These are phyloP conservation scores for Heteromurus nitidus DNA, from an alignment of 2,888 invertebrate genomes.

Conservation along the genomic window DNA sequence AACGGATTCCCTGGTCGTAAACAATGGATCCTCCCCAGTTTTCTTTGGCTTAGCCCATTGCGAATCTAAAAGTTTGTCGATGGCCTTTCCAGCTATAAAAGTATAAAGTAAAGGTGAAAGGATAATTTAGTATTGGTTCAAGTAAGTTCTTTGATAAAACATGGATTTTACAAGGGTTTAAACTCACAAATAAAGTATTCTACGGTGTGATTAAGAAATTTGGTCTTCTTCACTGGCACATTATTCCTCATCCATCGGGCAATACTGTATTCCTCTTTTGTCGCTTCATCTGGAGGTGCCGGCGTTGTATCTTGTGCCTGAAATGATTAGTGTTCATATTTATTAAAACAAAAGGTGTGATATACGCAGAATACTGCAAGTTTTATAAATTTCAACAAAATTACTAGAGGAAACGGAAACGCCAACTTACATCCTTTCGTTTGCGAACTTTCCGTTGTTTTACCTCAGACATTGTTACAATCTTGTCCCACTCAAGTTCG, in stretches of 20 bases:
- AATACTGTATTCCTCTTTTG: constrained; percentile 93
- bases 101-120: constrained; percentile 11
- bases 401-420: constrained; percentile 60
- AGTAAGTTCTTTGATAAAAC: not conserved
- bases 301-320: constrained; percentile 55
- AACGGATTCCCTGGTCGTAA: constrained; percentile 87
- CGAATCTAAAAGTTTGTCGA: constrained; percentile 93
- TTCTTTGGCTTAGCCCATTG: constrained; percentile 84
- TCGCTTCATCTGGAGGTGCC: constrained; percentile 81
- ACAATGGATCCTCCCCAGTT: constrained; percentile 82
- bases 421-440: constrained; percentile 80
- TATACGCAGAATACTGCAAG: not conserved
- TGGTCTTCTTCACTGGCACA: constrained; percentile 95
- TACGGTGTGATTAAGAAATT: constrained; percentile 96
- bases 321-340: constrained; percentile 62
- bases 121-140: not conserved
- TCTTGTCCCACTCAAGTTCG: constrained; percentile 43
- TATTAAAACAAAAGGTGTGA: not conserved
- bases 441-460: constrained; percentile 81
- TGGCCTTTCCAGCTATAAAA: constrained; percentile 85
- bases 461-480: constrained; percentile 69
- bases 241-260: constrained; percentile 96
- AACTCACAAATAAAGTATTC: constrained; percentile 94
- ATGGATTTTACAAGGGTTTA: no score
- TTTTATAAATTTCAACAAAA: not conserved